Percentiles rank a stretch among this genome's conserved stretches.
These are phyloP conservation scores for Coreius guichenoti DNA, from an alignment of 2,797 vertebrate species.

Conservation along the genomic window DNA sequence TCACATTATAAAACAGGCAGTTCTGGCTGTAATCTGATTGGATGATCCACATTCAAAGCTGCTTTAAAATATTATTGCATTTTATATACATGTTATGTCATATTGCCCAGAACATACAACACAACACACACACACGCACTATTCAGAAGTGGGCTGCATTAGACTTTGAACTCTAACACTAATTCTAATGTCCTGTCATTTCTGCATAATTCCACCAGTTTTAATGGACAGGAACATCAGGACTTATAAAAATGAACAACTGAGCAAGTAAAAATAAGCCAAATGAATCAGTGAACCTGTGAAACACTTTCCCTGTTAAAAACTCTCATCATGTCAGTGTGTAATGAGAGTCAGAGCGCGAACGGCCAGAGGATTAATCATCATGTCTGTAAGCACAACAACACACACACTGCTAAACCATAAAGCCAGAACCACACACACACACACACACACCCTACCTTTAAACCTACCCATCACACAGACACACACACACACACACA, in stretches of 20 bases:
- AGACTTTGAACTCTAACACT: not conserved
- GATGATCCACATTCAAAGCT: not conserved
- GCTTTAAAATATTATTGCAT: not conserved
- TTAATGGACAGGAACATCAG: slow-evolving; percentile 11
- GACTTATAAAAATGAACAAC: not conserved
- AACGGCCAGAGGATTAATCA: slow-evolving; percentile 2
- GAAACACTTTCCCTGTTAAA: not conserved
- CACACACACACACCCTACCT: not conserved
- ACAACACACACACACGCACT: too few species aligned
- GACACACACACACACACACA: not conserved
- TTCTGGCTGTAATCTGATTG: not conserved
- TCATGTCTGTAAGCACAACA: not conserved
- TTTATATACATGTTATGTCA: not conserved
- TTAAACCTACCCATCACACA: too few species aligned
- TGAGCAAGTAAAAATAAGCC: not conserved
- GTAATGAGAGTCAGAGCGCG: not conserved
- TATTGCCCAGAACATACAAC: not conserved
- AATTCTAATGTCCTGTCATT: slow-evolving; percentile 11
- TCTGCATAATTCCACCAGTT: not conserved
- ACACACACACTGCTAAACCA: not conserved
- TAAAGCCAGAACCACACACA: too few species aligned
- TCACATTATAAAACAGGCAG: not conserved
- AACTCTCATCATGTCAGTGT: not conserved
- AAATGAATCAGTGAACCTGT: not conserved
- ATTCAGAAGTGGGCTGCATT: not conserved